A percentile compares a stretch with the other conserved stretches of the same genome.
Conservation (phyloP, 2,797 vertebrate genomes). For the Chromobotia macracanthus region DNA sequence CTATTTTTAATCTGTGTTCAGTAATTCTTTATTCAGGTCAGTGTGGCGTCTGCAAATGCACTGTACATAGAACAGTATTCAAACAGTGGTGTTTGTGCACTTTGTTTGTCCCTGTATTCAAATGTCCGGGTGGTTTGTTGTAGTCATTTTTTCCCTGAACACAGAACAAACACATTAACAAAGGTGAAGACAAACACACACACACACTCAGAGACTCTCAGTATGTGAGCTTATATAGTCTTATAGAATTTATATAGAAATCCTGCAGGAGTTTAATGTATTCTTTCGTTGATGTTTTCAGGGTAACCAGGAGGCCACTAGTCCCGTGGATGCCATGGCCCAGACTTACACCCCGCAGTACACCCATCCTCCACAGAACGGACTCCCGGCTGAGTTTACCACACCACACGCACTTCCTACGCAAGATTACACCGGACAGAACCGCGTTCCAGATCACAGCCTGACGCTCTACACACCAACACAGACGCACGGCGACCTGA, state of each 20-base stretch:
- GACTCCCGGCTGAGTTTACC: constrained; percentile 87
- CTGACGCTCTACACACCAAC: constrained; percentile 92
- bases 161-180: not conserved
- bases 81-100: not conserved
- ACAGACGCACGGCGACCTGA: constrained; percentile 88
- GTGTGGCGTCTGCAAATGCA: not conserved
- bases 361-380: constrained; percentile 89
- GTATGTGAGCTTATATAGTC: too few relatives aligned
- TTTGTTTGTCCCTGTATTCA: too few relatives aligned
- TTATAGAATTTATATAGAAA: not conserved
- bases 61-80: not conserved
- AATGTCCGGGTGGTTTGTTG: not conserved
- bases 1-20: not conserved
- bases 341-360: constrained; percentile 94
- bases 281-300: constrained; percentile 65
- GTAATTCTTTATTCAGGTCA: not conserved
- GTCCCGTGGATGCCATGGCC: constrained; percentile 91
- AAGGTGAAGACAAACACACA: too few relatives aligned
- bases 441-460: constrained; percentile 88
- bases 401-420: constrained; percentile 82
- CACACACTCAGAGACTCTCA: too few relatives aligned
- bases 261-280: constrained; percentile 3
- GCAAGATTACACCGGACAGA: constrained; percentile 90
- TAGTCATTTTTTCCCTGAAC: not conserved
- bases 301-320: constrained; percentile 96